Evolutionary conservation across 2,797 vertebrate species (phyloP), one percentile per base, ranked within the genome.

Genomic region (Gambelia wislizenii): DNA sequence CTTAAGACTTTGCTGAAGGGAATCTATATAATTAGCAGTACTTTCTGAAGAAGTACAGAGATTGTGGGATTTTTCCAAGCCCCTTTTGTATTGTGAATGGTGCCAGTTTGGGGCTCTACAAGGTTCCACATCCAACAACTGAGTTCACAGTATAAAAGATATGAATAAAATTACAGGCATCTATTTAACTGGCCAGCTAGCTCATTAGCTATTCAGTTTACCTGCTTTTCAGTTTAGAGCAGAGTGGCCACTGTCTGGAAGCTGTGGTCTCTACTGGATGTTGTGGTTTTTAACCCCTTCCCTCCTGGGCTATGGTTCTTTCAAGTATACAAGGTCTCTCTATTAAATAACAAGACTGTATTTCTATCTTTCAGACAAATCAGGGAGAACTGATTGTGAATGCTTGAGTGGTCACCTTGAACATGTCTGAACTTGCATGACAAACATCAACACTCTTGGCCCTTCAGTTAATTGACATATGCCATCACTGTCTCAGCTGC

Each of bases 1-100:
- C 69, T 91, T 94, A 93, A 90, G 93, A 95, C 69, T 61, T 49
- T 91, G 69, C 78, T 89, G 42, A 90, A 92, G 67, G 89, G 49
- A 14, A 94, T 93, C 6, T 13, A 83, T 89, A 88, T 84, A 76
- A 30, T 85, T 76, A 91, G 69, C 90, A 86, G 39, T 30, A 39
- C 77, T 94, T 89, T 93, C 56, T 20, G 92, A 86, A 93, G 33
- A 78, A 47, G 78, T 42, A 85, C 87, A 42, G 78, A 84, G 27
- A 74, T 20, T 4, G 86, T 80, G 92, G 36, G 25, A 2, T 30
- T 67, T 33, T 16, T 59, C 56, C 56, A 59, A 59, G 56, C 61
- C n/a, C 36, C 36, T 39, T 4, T 39, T 74, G 33, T 74, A 39
- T n/a, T 39, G 70, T 74, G 70, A n/a, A 42, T 74, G 16, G 33